Evolutionary conservation across 1,140 invertebrate species (phyloP).

Genomic region (Zaprionus africanus): DNA sequence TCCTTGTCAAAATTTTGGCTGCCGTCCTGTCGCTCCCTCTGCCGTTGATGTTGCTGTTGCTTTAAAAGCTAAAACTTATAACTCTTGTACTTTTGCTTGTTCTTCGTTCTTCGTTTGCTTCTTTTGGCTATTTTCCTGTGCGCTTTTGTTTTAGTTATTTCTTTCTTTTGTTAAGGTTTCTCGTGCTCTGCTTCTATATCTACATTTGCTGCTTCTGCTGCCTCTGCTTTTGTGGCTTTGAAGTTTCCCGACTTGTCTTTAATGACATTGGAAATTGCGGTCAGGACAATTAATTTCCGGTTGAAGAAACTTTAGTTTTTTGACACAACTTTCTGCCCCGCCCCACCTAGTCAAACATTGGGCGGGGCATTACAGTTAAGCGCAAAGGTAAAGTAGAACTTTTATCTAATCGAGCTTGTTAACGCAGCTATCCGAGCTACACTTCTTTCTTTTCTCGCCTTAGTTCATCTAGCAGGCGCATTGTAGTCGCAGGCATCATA

Average conservation of each 20-base stretch:
- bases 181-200: slow-evolving; percentile 1
- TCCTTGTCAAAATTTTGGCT: slow-evolving; percentile 69
- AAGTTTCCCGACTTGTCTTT: slow-evolving; percentile 79
- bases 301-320: slow-evolving; percentile 79
- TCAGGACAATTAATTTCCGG: slow-evolving; percentile 80
- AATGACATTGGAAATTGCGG: slow-evolving; percentile 81
- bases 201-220: not conserved
- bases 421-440: not conserved
- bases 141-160: slow-evolving; percentile 69
- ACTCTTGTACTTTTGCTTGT: slow-evolving; percentile 71
- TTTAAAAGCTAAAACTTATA: slow-evolving; percentile 72
- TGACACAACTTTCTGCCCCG: slow-evolving; percentile 32
- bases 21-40: slow-evolving; percentile 13
- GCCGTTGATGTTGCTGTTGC: slow-evolving; percentile 32
- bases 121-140: slow-evolving; percentile 56
- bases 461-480: slow-evolving; percentile 4
- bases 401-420: slow-evolving; percentile 62
- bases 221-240: slow-evolving; percentile 51
- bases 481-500: slow-evolving; percentile 2
- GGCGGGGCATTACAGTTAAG: slow-evolving; percentile 56
- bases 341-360: slow-evolving; percentile 11
- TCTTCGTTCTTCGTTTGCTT: slow-evolving; percentile 47
- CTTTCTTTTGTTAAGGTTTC: slow-evolving; percentile 57
- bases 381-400: slow-evolving; percentile 53
- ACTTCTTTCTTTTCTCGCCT: not conserved